phyloP scores from a whole-genome alignment of 2,888 invertebrate species.

The Drosophila differens region DNA sequence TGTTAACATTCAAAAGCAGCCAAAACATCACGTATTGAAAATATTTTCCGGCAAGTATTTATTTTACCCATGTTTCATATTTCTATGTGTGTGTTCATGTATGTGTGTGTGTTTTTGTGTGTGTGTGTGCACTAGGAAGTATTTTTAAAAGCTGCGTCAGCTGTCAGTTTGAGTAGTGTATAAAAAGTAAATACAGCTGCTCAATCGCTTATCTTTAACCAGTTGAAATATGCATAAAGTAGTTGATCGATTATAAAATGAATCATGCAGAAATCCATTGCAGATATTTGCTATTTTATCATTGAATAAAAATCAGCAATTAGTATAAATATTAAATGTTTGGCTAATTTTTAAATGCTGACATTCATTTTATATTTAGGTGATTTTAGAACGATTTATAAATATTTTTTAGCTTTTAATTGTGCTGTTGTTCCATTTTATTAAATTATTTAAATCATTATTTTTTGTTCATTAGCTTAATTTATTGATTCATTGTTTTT shows the following conservation, averaged over 20 bases:
- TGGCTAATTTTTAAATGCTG: background rate
- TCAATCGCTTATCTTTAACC: conserved; percentile 8
- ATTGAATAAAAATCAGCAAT: background rate
- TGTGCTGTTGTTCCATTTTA: fast-evolving
- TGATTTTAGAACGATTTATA: background rate
- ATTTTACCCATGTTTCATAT: conserved; percentile 1
- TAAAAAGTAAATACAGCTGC: conserved; percentile 6
- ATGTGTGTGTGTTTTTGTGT: background rate
- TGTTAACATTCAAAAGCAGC: conserved; percentile 51
- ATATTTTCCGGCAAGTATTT: conserved; percentile 37
- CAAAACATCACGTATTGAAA: conserved; percentile 51
- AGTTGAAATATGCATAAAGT: background rate
- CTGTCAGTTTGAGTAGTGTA: conserved; percentile 10
- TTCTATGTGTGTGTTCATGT: background rate
- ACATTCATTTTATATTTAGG: background rate
- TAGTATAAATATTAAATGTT: background rate
- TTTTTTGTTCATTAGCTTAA: background rate
- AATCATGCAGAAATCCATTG: background rate
- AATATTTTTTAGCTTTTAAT: background rate
- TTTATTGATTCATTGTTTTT: background rate
- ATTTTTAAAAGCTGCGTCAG: conserved; percentile 33
- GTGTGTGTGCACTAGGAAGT: conserved; percentile 4
- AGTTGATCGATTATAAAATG: background rate
- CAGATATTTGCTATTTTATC: background rate
- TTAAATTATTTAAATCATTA: background rate